Percentiles rank a stretch among this genome's conserved stretches.
phyloP scores from a whole-genome alignment of 2,888 invertebrate species.

The Folsomia manolachei region DNA sequence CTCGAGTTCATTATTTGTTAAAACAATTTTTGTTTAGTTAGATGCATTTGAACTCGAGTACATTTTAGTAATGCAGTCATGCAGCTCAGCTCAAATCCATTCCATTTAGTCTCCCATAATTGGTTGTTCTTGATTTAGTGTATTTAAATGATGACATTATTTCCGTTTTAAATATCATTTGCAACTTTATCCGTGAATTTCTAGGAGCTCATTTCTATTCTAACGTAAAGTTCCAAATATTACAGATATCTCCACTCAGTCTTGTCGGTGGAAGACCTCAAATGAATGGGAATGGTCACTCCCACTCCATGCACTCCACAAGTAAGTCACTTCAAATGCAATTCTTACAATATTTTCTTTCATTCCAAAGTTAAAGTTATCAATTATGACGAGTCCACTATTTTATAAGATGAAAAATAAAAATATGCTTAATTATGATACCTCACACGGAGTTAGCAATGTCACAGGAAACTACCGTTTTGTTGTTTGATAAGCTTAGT shows the following conservation, averaged over 20 bases:
- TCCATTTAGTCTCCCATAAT: not conserved
- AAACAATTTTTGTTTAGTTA: not conserved
- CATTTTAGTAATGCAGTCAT: no score
- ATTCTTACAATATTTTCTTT: no score
- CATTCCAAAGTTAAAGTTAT: no score
- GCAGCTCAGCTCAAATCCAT: not conserved
- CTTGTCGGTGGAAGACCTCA: constrained; percentile 62
- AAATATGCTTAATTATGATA: no score
- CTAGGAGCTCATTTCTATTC: not conserved
- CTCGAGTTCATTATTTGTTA: not conserved
- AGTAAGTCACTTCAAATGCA: no score
- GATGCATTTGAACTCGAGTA: no score
- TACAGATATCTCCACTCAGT: constrained; percentile 73
- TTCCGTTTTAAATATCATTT: constrained; percentile 23
- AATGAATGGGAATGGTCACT: constrained; percentile 58
- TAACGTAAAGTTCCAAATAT: not conserved
- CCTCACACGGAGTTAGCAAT: not conserved
- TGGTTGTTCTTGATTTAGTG: not conserved
- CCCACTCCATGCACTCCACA: constrained; percentile 51
- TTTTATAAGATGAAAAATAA: no score
- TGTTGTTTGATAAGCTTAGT: not conserved
- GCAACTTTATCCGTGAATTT: constrained; percentile 17
- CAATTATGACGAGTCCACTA: no score
- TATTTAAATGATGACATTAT: not conserved
- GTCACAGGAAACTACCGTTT: no score